Evolutionary conservation across 2,113 vertebrate species (phyloP), one percentile per base, ranked within the genome.

Genomic region (Oncorhynchus clarkii): DNA sequence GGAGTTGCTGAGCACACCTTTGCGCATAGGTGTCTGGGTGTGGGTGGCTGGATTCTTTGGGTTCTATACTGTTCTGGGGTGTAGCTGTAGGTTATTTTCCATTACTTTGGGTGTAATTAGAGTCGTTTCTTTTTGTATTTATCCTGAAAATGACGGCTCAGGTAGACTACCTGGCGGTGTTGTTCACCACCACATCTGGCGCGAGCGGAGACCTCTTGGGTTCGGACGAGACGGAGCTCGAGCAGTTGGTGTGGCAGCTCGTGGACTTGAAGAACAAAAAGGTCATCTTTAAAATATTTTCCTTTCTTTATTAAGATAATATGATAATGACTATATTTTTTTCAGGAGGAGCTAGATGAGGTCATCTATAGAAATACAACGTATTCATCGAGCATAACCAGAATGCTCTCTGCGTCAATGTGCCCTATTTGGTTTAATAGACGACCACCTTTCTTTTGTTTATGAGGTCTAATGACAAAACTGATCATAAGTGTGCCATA

Each of bases 151-250:
- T 99, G 97, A 97, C 96, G 90, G 93, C 95, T 80, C 92, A 96
- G 93, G 95, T 96, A 71, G 96, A 99, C 87, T 96, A 97, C 91
- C 88, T 99, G 94, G 97, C 95, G 92, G 92, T 97, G 88, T 81
- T 97, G 79, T 99, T 96, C 88, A 93, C 95, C 86, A 90, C 95
- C 83, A 99, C 97, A 86, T 95, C 96, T 82, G 98, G 98, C 84
- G 93, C 94, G 73, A 91, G 92, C 48, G 96, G 96, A 77, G 93
- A 94, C 39, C 92, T 93, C 75, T 84, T 99, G 89, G 98, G 97
- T 45, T 97, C 97, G 5, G 97, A 99, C 83, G 98, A 99, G 89
- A 94, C 95, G 86, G 97, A 99, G 82, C 87, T 97, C 59, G 91
- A 96, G 70, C 95, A 94, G 86, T 85, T 99, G 84, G 79, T 95